phyloP scores from a whole-genome alignment of 2,888 invertebrate species.

The Caenorhabditis afra region DNA sequence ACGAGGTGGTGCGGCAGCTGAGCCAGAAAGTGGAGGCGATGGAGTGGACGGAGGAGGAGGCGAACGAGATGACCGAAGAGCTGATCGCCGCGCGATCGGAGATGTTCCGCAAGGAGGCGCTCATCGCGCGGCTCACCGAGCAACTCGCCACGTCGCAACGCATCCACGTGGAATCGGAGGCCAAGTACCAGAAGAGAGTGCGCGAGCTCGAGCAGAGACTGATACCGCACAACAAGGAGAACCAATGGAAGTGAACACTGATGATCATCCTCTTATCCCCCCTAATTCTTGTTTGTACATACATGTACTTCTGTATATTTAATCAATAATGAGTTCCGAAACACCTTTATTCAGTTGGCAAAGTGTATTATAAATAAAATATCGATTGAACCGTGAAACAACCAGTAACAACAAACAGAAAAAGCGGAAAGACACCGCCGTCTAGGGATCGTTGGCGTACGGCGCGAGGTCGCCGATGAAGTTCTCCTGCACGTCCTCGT shows the following conservation, averaged over 20 bases:
- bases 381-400: constrained; percentile 52
- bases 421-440: neutral
- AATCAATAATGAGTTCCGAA: neutral
- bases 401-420: constrained; percentile 44
- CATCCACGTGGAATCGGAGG: neutral
- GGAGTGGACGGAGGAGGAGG: constrained; percentile 33
- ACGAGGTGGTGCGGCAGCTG: neutral
- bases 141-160: neutral
- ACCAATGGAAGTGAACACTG: neutral
- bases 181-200: neutral
- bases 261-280: too few relatives aligned
- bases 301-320: too few relatives aligned
- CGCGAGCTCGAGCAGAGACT: neutral
- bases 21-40: constrained; percentile 21
- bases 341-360: constrained; percentile 33
- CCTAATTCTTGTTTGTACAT: too few relatives aligned
- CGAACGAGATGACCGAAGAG: constrained; percentile 23
- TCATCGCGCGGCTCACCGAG: neutral
- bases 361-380: neutral
- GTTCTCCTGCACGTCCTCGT: constrained; percentile 68
- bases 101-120: constrained; percentile 6
- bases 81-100: neutral
- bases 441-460: constrained; percentile 47
- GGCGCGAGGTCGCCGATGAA: constrained; percentile 73
- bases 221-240: neutral